A percentile compares a stretch with the other conserved stretches of the same genome.
Conservation (phyloP, 2,888 invertebrate genomes). For the Campaea margaritaria region DNA sequence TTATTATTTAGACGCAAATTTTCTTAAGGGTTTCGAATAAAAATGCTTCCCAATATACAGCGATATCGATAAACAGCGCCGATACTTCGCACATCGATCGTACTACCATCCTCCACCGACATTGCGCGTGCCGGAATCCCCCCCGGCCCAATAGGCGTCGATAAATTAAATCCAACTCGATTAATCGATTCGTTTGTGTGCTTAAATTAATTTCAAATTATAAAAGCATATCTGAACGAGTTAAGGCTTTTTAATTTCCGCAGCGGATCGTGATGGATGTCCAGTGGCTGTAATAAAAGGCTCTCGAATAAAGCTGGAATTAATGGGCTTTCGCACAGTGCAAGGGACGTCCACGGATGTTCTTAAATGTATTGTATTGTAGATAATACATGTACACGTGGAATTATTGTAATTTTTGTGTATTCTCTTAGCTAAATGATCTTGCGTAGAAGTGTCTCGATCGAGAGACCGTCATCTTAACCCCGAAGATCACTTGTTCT, state of each 20-base stretch:
- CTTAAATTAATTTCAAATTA: constrained; percentile 26
- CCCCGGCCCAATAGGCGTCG: constrained; percentile 8
- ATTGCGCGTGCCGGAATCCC: constrained; percentile 3
- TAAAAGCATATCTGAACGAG: constrained; percentile 3
- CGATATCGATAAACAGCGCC: background rate
- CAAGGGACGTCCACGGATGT: no score
- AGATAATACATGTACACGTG: no score
- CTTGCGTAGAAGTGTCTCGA: no score
- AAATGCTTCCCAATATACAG: no score
- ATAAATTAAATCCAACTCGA: constrained; percentile 24
- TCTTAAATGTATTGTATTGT: no score
- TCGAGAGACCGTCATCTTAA: no score
- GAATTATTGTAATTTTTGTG: no score
- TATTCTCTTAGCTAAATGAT: no score
- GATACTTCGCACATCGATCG: background rate
- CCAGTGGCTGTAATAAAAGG: background rate
- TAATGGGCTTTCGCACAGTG: background rate
- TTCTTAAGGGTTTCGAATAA: no score
- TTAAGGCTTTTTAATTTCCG: constrained; percentile 10
- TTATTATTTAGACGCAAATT: no score
- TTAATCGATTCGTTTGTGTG: constrained; percentile 27
- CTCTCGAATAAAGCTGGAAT: background rate
- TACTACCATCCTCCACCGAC: constrained; percentile 6
- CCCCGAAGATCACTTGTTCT: no score
- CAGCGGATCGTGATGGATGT: background rate